Conservation (phyloP, 2,797 vertebrate species). For the Brachyalestes nurse region DNA sequence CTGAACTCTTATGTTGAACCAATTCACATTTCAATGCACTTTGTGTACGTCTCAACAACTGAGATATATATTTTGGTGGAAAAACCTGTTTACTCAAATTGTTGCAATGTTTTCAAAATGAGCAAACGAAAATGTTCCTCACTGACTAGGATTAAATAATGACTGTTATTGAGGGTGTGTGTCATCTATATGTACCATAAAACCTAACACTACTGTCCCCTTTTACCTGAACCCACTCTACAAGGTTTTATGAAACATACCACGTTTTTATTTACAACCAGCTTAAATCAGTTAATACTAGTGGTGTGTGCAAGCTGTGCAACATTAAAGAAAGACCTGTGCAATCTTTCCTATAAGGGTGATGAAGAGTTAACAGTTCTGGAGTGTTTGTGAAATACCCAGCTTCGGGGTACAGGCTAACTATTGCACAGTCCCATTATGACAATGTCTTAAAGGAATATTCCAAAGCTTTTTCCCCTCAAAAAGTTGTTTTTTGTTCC, state of each 20-base stretch:
- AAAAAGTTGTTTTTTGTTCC: not conserved
- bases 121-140: too few species aligned
- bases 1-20: not conserved
- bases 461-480: not conserved
- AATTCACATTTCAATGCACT: too few species aligned
- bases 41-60: too few species aligned
- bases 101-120: too few species aligned
- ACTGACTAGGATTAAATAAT: too few species aligned
- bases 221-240: too few species aligned
- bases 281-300: constrained; percentile 52
- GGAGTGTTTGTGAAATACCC: constrained; percentile 70
- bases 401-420: constrained; percentile 69
- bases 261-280: not conserved
- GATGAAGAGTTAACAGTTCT: constrained; percentile 43
- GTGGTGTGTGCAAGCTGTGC: constrained; percentile 54
- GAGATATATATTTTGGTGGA: too few species aligned
- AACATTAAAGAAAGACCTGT: constrained; percentile 52
- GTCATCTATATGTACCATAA: too few species aligned
- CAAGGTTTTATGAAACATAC: too few species aligned
- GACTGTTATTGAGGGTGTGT: too few species aligned
- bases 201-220: too few species aligned
- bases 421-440: constrained; percentile 80
- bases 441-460: constrained; percentile 61
- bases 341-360: not conserved
- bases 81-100: too few species aligned